Base-by-base conservation (phyloP, 2,888 invertebrate species). In the Harmothoe impar region DNA sequence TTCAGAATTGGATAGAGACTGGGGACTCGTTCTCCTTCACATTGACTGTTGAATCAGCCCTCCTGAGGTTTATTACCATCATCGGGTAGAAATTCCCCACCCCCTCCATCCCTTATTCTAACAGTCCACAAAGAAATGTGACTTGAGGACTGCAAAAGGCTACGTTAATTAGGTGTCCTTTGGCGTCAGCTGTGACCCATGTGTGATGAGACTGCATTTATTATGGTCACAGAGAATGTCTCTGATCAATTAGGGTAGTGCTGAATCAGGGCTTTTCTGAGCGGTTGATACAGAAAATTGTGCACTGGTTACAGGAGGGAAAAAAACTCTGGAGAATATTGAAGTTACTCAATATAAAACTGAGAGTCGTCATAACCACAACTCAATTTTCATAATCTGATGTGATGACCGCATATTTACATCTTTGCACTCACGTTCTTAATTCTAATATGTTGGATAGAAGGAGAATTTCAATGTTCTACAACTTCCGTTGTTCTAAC, bases 1-100 rank as follows among this genome's bases (percentile, higher is more conserved):
- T 77, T 81, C 43, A 81, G 33, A 35, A 81, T 81, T 35, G 81
- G 33, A 43, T 7, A 81, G 81, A 43, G 20, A 62, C 81, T 25
- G n/a, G 15, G 20, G 43, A 43, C 35, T n/a, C 81, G 10, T 25
- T 35, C 81, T 43, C 35, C n/a, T 43, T 35, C 35, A 5, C 25
- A n/a, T 68, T 72, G n/a, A n/a, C 15, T 15, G 72, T 72, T 0
- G 25, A 29, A 72, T n/a, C 62, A 20, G 1, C 20, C 62, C 20
- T 62, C n/a, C 20, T 62, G 20, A 3, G 62, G 62, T 62, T 43
- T 62, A 20, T 62, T 62, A n/a, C n/a, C n/a, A 10, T 52, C 12
- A 52, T 62, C 3, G 62, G 62, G 62, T 62, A 12, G 20, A 20
- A 62, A 62, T 62, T 3, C 62, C 62, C 20, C n/a, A 15, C 3